Evolutionary conservation across 2,888 invertebrate species (phyloP), one percentile per base, ranked within the genome.

Genomic region (Drosophila paramelanica): DNA sequence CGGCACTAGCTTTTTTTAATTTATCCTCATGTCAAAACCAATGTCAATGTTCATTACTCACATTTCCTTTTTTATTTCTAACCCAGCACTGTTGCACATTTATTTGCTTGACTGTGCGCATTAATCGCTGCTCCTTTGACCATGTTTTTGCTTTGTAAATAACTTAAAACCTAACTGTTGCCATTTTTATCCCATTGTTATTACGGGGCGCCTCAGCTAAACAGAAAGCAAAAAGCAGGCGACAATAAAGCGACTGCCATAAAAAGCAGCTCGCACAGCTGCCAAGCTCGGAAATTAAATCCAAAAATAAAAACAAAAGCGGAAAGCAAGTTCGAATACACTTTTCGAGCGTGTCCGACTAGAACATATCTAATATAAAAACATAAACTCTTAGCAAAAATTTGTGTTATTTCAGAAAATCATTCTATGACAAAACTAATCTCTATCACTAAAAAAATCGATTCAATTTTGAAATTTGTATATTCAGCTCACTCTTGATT

Each of bases 231-330:
- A 52, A 47, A 36, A 11, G 13, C 36, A 5, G 11, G 36, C 36
- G 36, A 46, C 41, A 39, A 66, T 56, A 8, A 52, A 58, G 42
- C 58, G 25, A 53, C 25, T 57, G 23, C 64, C 38, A 50, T 59
- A 64, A 59, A 67, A 62, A 20, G 45, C 49, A 53, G 23, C 25
- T 36, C 39, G 41, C 20, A 39, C 71, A 72, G 66, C 65, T 66
- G 60, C 49, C 66, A 66, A 50, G 42, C 60, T 57, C 59, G 45
- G 41, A 64, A 68, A 73, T 71, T 46, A 56, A 55, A 46, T 51
- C 11, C 57, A 20, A 56, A 51, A 56, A 67, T 10, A 39, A 49
- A 55, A 66, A 38, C 36, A 55, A 55, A 33, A 45, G 20, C 13
- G 20, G 39, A 47, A 13, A 58, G 25, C 14, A 55, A 36, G 36